These are phyloP conservation scores for Drosophila kepulauana DNA, from an alignment of 1,140 invertebrate species.

Conservation along the genomic window DNA sequence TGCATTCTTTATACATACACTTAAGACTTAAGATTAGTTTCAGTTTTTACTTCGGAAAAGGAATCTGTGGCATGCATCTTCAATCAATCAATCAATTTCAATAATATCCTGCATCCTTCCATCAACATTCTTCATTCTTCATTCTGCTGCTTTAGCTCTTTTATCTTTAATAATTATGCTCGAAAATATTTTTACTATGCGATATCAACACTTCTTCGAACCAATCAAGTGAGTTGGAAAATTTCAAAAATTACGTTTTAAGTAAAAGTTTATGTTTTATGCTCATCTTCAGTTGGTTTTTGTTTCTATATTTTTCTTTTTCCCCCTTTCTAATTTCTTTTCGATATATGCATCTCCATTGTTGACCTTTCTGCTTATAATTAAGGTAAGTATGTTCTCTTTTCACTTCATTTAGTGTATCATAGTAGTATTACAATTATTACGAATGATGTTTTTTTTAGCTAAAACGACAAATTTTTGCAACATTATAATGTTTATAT, in stretches of 20 bases:
- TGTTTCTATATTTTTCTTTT: neutral
- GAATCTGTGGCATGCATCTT: slow-evolving; percentile 41
- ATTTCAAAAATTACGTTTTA: slow-evolving; percentile 13
- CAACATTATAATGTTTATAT: slow-evolving; percentile 50
- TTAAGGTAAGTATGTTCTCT: slow-evolving; percentile 42
- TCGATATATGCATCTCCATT: neutral
- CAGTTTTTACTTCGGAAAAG: slow-evolving; percentile 41
- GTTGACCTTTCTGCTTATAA: slow-evolving; percentile 35
- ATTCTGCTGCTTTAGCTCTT: neutral
- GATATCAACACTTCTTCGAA: neutral
- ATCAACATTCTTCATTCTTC: neutral
- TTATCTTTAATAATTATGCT: slow-evolving; percentile 3
- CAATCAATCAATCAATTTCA: no score
- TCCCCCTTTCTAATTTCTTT: neutral
- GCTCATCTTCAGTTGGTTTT: neutral
- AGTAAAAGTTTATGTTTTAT: slow-evolving; percentile 19
- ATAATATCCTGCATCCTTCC: slow-evolving; percentile 42
- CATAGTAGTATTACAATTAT: slow-evolving; percentile 40
- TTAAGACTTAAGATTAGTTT: slow-evolving; percentile 31
- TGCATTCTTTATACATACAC: slow-evolving; percentile 26
- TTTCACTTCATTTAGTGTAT: slow-evolving; percentile 6
- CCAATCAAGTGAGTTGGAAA: slow-evolving; percentile 15
- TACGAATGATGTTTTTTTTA: slow-evolving; percentile 43
- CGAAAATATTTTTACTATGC: neutral
- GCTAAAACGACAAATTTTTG: slow-evolving; percentile 50